phyloP scores from a whole-genome alignment of 2,888 invertebrate genomes.

The Eupithecia centaureata region DNA sequence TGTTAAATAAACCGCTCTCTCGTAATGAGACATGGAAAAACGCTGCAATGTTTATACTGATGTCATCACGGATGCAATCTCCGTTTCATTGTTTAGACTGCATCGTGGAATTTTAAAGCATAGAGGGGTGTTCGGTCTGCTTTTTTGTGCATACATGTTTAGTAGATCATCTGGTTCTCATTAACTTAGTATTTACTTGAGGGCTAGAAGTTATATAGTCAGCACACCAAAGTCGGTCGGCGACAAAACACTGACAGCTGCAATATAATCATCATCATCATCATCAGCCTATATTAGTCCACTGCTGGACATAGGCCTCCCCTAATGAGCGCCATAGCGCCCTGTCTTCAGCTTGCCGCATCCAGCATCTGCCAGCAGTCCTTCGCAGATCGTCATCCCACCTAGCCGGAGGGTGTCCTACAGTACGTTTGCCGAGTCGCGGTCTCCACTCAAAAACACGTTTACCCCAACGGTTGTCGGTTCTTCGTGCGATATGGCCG shows the following conservation, averaged over 20 bases:
- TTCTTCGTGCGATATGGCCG: no score
- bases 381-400: no score
- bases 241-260: not conserved
- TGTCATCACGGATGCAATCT: conserved; percentile 73
- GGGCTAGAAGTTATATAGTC: not conserved
- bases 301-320: no score
- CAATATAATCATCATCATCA: no score
- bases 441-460: no score
- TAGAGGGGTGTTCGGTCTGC: conserved; percentile 13
- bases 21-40: conserved; percentile 72
- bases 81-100: conserved; percentile 67
- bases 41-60: conserved; percentile 74
- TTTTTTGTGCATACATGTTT: not conserved
- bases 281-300: no score
- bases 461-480: no score
- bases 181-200: not conserved
- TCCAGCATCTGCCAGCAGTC: no score
- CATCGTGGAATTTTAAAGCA: conserved; percentile 28
- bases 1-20: conserved; percentile 36
- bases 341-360: no score
- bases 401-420: no score
- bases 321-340: no score
- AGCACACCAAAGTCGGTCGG: not conserved
- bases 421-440: no score
- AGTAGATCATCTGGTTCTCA: not conserved